Evolutionary conservation across 2,797 vertebrate genomes (phyloP).

Genomic region (Gymnocypris eckloni): DNA sequence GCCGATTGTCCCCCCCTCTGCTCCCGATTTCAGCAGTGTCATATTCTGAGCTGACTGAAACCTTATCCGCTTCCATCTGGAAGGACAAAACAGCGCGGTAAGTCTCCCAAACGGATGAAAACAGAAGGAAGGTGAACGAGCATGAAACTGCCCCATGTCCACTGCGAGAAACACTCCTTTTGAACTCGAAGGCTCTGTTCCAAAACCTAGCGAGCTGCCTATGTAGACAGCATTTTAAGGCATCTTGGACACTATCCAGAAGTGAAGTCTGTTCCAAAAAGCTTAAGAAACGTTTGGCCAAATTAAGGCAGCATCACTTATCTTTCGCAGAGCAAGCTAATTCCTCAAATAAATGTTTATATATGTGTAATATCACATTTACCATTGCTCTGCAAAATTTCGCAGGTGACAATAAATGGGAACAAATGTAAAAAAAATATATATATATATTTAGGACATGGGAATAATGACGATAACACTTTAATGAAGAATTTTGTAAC

Average conservation of each 20-base stretch:
- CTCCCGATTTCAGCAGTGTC: slow-evolving; percentile 97
- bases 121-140: slow-evolving; percentile 32
- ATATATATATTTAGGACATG: no score
- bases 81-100: slow-evolving; percentile 87
- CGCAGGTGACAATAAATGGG: no score
- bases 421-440: no score
- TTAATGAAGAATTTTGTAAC: no score
- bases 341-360: no score
- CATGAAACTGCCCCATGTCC: slow-evolving; percentile 48
- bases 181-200: neutral
- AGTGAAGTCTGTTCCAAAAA: neutral
- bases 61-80: slow-evolving; percentile 98
- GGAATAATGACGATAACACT: no score
- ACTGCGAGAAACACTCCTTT: neutral
- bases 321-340: neutral
- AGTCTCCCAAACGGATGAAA: slow-evolving; percentile 67
- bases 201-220: neutral
- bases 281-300: neutral
- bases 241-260: neutral
- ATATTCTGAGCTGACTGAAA: slow-evolving; percentile 97
- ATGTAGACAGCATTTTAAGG: neutral
- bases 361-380: no score
- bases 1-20: slow-evolving; percentile 97
- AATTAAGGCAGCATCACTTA: neutral
- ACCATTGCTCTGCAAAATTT: no score